Evolutionary conservation across 2,888 invertebrate species (phyloP).

Genomic region (Drosophila stalkeri): DNA sequence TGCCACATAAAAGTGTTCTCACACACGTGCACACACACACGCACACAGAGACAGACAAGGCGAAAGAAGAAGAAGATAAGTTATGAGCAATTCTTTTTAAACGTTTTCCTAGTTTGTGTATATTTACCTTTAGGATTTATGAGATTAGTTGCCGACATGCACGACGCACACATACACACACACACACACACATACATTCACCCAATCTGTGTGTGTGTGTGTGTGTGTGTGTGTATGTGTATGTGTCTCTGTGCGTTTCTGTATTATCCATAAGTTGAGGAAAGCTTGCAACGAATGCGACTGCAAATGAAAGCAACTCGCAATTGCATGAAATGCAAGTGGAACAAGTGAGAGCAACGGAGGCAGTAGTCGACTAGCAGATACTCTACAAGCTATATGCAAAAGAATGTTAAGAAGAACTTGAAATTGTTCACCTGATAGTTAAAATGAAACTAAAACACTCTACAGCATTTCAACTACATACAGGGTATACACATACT

Average conservation of each 20-base stretch:
- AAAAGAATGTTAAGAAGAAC: no score
- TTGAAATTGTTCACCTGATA: no score
- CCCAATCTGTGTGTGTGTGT: neutral
- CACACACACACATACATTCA: neutral
- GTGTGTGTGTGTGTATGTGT: neutral
- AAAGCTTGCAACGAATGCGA: slow-evolving; percentile 25
- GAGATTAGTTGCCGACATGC: slow-evolving; percentile 70
- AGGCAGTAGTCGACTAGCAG: neutral
- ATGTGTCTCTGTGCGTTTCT: slow-evolving; percentile 3
- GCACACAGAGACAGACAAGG: slow-evolving; percentile 8
- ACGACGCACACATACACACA: slow-evolving; percentile 9
- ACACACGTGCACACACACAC: slow-evolving; percentile 9
- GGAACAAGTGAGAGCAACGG: slow-evolving; percentile 37
- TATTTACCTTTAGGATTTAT: slow-evolving; percentile 80
- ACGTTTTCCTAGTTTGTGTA: slow-evolving; percentile 68
- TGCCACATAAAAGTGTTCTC: slow-evolving; percentile 31
- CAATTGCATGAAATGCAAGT: slow-evolving; percentile 66
- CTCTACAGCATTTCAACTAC: neutral
- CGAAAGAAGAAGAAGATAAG: slow-evolving; percentile 46
- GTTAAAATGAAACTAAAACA: no score
- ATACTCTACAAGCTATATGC: neutral
- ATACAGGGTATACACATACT: slow-evolving; percentile 32
- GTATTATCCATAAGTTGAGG: slow-evolving; percentile 32
- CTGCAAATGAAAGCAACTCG: slow-evolving; percentile 71
- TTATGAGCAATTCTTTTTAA: slow-evolving; percentile 74